phyloP scores from a whole-genome alignment of 2,797 vertebrate species.

The Coranthus polyacanthus region DNA sequence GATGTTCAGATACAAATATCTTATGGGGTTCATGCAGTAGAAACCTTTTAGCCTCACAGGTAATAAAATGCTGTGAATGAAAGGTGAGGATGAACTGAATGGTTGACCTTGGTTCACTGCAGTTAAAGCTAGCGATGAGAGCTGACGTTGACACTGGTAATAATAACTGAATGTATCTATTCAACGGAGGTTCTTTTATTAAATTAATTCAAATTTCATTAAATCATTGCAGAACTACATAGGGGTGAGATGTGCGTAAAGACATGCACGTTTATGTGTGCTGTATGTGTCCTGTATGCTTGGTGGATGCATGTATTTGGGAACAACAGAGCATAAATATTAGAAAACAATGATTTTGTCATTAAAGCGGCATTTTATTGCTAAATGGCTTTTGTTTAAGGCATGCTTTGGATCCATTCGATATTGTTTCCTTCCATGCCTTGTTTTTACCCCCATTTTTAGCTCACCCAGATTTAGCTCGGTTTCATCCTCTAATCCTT shows the following conservation, averaged over 20 bases:
- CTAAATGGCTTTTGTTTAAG: constrained; percentile 77
- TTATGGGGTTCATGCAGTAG: too few species aligned
- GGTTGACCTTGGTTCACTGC: constrained; percentile 28
- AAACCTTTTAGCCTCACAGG: constrained; percentile 10
- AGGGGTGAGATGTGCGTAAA: constrained; percentile 1
- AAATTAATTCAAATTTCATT: too few species aligned
- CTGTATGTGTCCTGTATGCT: neutral
- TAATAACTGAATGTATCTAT: constrained; percentile 27
- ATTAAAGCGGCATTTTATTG: constrained; percentile 77
- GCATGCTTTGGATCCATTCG: constrained; percentile 64
- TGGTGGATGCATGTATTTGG: constrained; percentile 25
- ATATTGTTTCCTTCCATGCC: constrained; percentile 70
- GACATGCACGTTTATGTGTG: constrained; percentile 1
- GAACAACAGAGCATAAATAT: constrained; percentile 67
- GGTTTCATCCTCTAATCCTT: constrained; percentile 82
- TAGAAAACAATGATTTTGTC: constrained; percentile 67
- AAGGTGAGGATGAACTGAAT: constrained; percentile 34
- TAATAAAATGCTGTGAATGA: constrained; percentile 36
- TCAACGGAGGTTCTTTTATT: constrained; percentile 23
- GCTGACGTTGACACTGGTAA: constrained; percentile 3
- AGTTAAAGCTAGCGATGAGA: constrained; percentile 27
- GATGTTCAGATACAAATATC: constrained; percentile 36
- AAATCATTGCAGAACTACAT: too few species aligned
- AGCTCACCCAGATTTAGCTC: constrained; percentile 77
- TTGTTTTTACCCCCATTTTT: constrained; percentile 75